Conservation (phyloP, 2,797 vertebrate genomes). For the Rhinichthys osculus region DNA sequence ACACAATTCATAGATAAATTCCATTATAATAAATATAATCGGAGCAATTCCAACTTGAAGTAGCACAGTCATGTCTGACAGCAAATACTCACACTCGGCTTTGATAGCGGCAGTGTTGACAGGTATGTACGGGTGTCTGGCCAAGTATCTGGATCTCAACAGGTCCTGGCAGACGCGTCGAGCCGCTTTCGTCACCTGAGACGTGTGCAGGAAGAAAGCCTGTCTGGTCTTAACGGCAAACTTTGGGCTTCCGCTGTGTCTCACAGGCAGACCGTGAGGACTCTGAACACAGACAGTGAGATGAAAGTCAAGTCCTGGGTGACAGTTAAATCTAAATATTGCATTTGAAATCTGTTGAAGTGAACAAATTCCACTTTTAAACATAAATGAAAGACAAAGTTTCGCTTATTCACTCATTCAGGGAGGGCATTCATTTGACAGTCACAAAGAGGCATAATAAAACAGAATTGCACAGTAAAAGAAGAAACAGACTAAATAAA, state of each 20-base stretch:
- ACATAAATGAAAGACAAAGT: conserved; percentile 16
- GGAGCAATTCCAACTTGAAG: background rate
- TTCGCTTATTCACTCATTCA: background rate
- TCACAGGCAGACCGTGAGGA: conserved; percentile 88
- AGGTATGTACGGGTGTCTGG: conserved; percentile 91
- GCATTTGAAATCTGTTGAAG: background rate
- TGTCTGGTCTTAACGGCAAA: conserved; percentile 97
- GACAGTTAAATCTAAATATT: conserved; percentile 28
- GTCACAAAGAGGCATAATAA: conserved; percentile 16
- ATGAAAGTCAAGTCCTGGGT: background rate
- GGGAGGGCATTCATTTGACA: background rate
- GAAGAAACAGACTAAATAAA: conserved; percentile 13
- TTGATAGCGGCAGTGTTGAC: conserved; percentile 96
- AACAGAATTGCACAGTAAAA: conserved; percentile 26
- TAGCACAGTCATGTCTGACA: background rate
- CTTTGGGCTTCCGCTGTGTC: conserved; percentile 94
- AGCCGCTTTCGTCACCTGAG: conserved; percentile 86
- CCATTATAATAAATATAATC: background rate
- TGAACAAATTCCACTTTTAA: background rate
- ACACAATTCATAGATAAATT: background rate
- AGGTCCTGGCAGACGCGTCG: conserved; percentile 93
- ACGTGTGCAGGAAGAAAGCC: conserved; percentile 96
- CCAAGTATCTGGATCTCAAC: conserved; percentile 87
- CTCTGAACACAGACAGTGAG: conserved; percentile 75
- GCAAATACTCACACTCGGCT: conserved; percentile 88